A percentile compares a stretch with the other conserved stretches of the same genome.
phyloP scores from a whole-genome alignment of 2,888 invertebrate genomes.

The Steinernema hermaphroditum region DNA sequence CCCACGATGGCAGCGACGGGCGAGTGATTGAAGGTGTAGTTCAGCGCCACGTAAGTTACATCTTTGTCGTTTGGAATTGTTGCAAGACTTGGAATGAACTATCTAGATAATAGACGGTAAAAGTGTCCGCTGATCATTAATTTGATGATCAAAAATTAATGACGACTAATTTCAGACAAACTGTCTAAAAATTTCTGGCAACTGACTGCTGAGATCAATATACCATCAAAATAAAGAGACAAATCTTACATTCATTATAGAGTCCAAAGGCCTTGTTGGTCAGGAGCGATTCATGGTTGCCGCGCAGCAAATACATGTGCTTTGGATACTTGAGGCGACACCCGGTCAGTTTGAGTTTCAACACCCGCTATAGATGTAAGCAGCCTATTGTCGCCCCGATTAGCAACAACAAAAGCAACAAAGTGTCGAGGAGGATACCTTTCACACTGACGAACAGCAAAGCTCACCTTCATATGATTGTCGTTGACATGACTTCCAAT shows the following conservation, averaged over 20 bases:
- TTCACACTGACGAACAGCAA: no score
- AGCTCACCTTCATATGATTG: no score
- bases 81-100: neutral
- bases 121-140: neutral
- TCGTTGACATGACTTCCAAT: no score
- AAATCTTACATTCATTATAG: neutral
- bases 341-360: no score
- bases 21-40: conserved; percentile 2
- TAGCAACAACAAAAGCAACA: no score
- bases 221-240: neutral
- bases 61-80: no score
- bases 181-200: neutral
- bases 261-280: neutral
- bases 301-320: neutral
- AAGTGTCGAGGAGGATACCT: no score
- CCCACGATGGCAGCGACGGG: neutral
- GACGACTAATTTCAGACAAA: neutral
- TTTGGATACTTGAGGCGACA: neutral
- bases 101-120: neutral
- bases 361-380: no score
- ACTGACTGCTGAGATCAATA: neutral
- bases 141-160: neutral
- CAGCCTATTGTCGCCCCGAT: no score
- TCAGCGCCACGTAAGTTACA: neutral
- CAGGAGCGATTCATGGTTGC: neutral